Evolutionary conservation across 2,888 invertebrate species (phyloP).

Genomic region (Drosophila rubida): DNA sequence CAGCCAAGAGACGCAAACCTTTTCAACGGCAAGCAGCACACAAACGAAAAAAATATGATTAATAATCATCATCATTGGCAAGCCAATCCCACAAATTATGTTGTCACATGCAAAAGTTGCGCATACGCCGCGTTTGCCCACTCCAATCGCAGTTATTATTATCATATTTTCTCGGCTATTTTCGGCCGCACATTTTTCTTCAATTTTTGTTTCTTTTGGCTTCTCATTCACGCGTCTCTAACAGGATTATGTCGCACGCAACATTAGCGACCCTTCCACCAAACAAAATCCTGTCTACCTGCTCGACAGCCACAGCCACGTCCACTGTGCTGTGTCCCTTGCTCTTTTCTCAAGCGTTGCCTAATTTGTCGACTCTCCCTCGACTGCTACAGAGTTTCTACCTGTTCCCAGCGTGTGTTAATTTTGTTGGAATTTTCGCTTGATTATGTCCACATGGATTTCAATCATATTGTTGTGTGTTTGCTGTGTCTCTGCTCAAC

Average conservation of each 20-base stretch:
- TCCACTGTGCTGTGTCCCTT: conserved; percentile 5
- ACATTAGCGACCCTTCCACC: conserved; percentile 58
- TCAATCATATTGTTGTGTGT: conserved; percentile 40
- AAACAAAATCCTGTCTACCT: conserved; percentile 51
- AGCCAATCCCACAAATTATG: conserved; percentile 73
- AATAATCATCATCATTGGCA: conserved; percentile 58
- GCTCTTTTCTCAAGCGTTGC: conserved; percentile 47
- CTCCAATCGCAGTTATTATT: conserved; percentile 4
- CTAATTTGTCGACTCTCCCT: conserved; percentile 63
- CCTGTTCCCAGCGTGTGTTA: conserved; percentile 72
- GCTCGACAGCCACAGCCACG: conserved; percentile 1
- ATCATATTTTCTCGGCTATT: conserved; percentile 3
- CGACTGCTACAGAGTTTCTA: conserved; percentile 35
- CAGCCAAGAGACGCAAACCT: conserved; percentile 13
- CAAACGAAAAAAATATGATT: conserved; percentile 54
- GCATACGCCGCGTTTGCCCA: conserved; percentile 44
- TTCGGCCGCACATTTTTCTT: not conserved
- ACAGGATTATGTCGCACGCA: conserved; percentile 76
- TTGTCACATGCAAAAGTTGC: conserved; percentile 75
- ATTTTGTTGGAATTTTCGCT: conserved; percentile 73
- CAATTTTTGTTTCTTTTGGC: conserved; percentile 11
- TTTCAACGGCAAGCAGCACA: conserved; percentile 15
- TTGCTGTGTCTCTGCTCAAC: conserved; percentile 45
- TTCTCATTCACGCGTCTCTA: conserved; percentile 71
- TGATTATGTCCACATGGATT: conserved; percentile 77